These are phyloP conservation scores for Sparus aurata DNA, from an alignment of 2,797 vertebrate species.

Conservation along the genomic window DNA sequence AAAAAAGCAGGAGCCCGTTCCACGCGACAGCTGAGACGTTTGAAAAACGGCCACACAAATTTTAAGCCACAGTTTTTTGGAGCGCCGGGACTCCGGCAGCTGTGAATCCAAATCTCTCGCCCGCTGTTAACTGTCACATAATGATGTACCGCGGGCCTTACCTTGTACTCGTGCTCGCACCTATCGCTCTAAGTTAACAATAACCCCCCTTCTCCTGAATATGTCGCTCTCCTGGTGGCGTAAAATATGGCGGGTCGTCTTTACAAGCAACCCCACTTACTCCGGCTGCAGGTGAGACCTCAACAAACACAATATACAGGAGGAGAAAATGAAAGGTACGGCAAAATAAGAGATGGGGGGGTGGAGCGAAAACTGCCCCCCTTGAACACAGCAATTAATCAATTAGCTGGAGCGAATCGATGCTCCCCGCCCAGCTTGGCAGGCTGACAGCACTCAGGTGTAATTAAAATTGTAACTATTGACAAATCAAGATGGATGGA, in stretches of 20 bases:
- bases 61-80: conserved; percentile 55
- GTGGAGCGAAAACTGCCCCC: conserved; percentile 47
- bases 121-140: conserved; percentile 73
- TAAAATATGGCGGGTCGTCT: conserved; percentile 44
- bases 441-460: conserved; percentile 87
- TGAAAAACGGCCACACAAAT: conserved; percentile 71
- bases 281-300: conserved; percentile 39
- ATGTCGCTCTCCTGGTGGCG: conserved; percentile 38
- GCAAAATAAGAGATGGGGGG: conserved; percentile 54
- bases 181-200: conserved; percentile 58
- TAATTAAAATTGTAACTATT: conserved; percentile 89
- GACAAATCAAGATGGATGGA: conserved; percentile 87
- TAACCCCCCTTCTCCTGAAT: conserved; percentile 44
- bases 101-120: conserved; percentile 52
- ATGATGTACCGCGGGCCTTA: conserved; percentile 66
- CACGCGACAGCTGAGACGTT: conserved; percentile 41
- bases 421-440: conserved; percentile 77
- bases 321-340: conserved; percentile 31
- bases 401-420: conserved; percentile 83
- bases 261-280: conserved; percentile 34
- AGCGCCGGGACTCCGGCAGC: conserved; percentile 66
- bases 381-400: conserved; percentile 84
- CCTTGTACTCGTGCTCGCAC: conserved; percentile 40
- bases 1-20: conserved; percentile 41
- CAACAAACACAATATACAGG: conserved; percentile 30